A percentile compares a stretch with the other conserved stretches of the same genome.
Evolutionary conservation across 2,113 vertebrate genomes (phyloP).

Genomic region (Spea multiplicata): DNA sequence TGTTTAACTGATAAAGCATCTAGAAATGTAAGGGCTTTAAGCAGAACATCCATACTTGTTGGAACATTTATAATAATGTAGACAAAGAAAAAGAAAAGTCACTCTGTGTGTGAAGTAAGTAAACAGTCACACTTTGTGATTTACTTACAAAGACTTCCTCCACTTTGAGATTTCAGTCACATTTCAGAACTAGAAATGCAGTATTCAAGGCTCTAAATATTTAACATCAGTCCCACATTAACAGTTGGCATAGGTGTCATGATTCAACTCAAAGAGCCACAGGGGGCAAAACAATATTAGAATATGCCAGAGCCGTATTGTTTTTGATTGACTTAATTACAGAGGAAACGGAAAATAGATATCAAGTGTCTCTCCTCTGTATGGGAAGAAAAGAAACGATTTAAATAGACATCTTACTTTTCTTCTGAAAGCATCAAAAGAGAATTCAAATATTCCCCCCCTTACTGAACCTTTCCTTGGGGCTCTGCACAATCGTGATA

Average conservation of each 20-base stretch:
- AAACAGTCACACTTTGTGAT: constrained; percentile 51
- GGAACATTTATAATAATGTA: not conserved
- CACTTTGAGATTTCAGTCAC: constrained; percentile 59
- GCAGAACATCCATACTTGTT: not conserved
- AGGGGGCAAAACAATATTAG: constrained; percentile 48
- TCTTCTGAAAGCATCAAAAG: constrained; percentile 40
- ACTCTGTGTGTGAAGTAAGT: constrained; percentile 8
- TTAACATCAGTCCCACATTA: constrained; percentile 68
- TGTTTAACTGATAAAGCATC: no score
- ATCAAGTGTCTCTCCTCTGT: constrained; percentile 15
- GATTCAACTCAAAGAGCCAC: constrained; percentile 63
- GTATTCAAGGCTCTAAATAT: constrained; percentile 62
- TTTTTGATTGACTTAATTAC: constrained; percentile 44
- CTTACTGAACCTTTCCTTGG: not conserved
- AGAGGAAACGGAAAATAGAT: constrained; percentile 30
- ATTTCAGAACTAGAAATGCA: constrained; percentile 60
- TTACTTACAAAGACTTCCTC: constrained; percentile 56
- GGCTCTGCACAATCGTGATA: not conserved
- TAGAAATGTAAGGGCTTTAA: not conserved
- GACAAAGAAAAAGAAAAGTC: constrained; percentile 12
- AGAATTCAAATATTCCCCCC: constrained; percentile 13
- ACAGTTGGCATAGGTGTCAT: constrained; percentile 65
- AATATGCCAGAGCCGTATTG: constrained; percentile 35
- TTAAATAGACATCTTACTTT: constrained; percentile 32
- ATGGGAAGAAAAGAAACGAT: constrained; percentile 28